Evolutionary conservation across 37 sponge, comb jelly and placozoan species (phyloP).

Genomic region (Chondrilla cf. caribensis): DNA sequence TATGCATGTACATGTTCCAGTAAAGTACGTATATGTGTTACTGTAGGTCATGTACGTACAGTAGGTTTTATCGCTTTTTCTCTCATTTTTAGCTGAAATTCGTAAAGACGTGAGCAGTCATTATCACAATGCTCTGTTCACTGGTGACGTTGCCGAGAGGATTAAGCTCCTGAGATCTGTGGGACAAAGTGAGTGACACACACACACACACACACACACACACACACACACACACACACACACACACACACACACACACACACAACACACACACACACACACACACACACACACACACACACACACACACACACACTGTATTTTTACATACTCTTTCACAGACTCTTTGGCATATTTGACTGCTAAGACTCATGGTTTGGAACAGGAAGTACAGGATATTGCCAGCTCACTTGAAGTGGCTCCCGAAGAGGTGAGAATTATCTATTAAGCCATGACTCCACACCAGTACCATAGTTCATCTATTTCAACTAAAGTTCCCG

Average conservation of each 20-base stretch:
- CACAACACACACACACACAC: neutral
- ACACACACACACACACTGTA: neutral
- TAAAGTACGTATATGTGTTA: no score
- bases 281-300: neutral
- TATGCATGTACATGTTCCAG: neutral
- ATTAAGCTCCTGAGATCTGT: slow-evolving; percentile 73
- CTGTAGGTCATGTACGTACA: neutral
- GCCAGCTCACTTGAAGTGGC: slow-evolving; percentile 48
- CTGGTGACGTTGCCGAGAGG: slow-evolving; percentile 86
- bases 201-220: neutral
- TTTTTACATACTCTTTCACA: no score
- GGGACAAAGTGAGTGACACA: slow-evolving; percentile 67
- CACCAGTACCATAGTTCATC: no score
- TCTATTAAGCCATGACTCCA: no score
- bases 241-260: neutral
- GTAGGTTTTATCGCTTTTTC: neutral
- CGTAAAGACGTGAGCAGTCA: slow-evolving; percentile 91
- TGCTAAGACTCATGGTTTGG: slow-evolving; percentile 88
- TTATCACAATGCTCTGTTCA: slow-evolving; percentile 88
- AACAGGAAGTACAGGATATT: slow-evolving; percentile 79
- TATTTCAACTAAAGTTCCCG: no score
- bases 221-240: slow-evolving; percentile 7
- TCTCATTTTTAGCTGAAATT: slow-evolving; percentile 70
- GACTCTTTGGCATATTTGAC: slow-evolving; percentile 91
- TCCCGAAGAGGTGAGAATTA: slow-evolving; percentile 66